phyloP scores from a whole-genome alignment of 2,797 vertebrate genomes.

The Otolemur crassicaudatus region DNA sequence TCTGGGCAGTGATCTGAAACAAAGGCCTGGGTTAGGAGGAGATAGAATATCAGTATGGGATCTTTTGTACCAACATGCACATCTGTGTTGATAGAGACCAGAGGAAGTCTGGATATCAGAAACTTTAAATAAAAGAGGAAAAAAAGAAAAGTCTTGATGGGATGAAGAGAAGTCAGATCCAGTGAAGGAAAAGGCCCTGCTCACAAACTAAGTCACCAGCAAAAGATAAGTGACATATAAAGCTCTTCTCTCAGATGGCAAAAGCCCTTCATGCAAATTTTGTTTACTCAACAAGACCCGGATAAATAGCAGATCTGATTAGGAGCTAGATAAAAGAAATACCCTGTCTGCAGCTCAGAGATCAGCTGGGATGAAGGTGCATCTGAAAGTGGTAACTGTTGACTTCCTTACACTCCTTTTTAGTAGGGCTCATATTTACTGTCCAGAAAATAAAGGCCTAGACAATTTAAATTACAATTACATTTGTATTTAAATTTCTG shows the following conservation, averaged over 20 bases:
- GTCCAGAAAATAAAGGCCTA: background rate
- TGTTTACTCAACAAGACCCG: constrained; percentile 26
- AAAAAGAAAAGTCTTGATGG: background rate
- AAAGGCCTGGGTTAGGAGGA: background rate
- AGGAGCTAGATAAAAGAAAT: background rate
- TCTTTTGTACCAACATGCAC: constrained; percentile 21
- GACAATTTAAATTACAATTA: background rate
- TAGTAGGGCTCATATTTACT: background rate
- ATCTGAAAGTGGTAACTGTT: background rate
- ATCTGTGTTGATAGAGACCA: background rate
- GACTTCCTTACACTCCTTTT: background rate
- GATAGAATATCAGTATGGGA: background rate
- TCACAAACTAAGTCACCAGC: background rate
- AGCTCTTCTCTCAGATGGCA: background rate
- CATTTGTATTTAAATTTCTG: constrained; percentile 36
- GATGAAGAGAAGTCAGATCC: background rate
- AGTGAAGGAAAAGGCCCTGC: background rate
- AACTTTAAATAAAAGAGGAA: constrained; percentile 46
- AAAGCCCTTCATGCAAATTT: background rate
- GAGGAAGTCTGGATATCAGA: background rate
- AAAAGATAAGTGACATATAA: background rate
- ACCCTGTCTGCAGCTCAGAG: background rate
- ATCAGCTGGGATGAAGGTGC: background rate
- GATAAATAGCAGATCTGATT: background rate
- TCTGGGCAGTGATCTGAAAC: constrained; percentile 37